These are phyloP conservation scores for Philopotamus ludificatus DNA, from an alignment of 1,140 invertebrate species.

Conservation along the genomic window DNA sequence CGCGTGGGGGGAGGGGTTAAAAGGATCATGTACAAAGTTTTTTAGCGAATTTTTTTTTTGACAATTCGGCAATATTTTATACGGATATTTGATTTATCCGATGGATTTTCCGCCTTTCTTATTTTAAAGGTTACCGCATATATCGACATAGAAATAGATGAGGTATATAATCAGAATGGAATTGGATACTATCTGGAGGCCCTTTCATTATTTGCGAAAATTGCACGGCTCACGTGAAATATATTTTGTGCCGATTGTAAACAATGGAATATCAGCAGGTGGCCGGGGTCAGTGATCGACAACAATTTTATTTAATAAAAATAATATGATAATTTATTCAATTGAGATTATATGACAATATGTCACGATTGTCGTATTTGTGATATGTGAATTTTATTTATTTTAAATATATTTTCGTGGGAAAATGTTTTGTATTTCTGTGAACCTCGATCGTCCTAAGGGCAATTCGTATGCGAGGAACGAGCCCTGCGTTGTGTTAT, in stretches of 20 bases:
- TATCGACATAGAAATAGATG: not conserved
- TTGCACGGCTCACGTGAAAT: not conserved
- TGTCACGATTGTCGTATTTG: too few species aligned
- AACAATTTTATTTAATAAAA: not conserved
- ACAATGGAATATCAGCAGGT: not conserved
- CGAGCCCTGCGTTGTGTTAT: not conserved
- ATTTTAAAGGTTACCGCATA: too few species aligned
- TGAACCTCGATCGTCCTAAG: not conserved
- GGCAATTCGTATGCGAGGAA: not conserved
- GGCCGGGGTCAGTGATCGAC: not conserved
- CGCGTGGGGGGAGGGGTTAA: not conserved
- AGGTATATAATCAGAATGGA: not conserved
- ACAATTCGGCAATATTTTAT: slow-evolving; percentile 7
- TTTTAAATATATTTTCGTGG: too few species aligned
- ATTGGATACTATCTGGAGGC: not conserved
- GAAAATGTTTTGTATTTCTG: too few species aligned
- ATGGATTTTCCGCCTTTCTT: too few species aligned
- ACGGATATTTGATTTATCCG: not conserved
- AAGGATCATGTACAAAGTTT: not conserved
- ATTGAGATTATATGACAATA: too few species aligned
- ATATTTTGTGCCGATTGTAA: not conserved
- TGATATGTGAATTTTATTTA: too few species aligned
- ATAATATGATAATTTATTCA: too few species aligned
- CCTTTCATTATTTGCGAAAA: not conserved
- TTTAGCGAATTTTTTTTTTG: not conserved